Percentiles rank a stretch among this genome's conserved stretches.
Conservation (phyloP, 2,888 invertebrate genomes). For the Alloscopus bannaensis region DNA sequence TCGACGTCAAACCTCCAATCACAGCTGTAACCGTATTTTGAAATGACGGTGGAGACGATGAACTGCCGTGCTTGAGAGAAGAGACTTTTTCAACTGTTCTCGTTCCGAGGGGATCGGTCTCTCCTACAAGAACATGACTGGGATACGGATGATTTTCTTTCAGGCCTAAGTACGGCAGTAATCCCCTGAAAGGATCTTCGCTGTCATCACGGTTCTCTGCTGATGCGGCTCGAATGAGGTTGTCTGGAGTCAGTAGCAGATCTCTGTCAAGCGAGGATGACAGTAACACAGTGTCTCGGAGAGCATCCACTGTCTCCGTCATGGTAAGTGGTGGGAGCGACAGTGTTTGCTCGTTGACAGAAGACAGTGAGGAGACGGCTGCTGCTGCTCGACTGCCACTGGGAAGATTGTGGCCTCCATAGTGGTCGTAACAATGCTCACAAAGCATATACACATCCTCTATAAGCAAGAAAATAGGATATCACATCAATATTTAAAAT, state of each 20-base stretch:
- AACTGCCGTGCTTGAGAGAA: neutral
- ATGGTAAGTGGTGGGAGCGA: conserved; percentile 70
- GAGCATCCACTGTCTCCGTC: conserved; percentile 36
- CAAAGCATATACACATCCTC: conserved; percentile 76
- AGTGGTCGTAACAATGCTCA: conserved; percentile 77
- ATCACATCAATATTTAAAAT: no score
- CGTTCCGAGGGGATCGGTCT: conserved; percentile 79
- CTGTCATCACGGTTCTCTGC: conserved; percentile 25
- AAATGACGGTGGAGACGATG: neutral
- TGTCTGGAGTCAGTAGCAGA: conserved; percentile 41
- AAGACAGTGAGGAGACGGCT: conserved; percentile 6
- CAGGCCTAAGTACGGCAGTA: conserved; percentile 75
- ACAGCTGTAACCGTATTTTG: no score
- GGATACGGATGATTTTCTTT: conserved; percentile 76
- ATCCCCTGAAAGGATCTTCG: conserved; percentile 59
- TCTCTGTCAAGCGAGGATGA: conserved; percentile 11
- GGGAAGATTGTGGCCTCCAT: conserved; percentile 73
- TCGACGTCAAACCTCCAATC: no score
- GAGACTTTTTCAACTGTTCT: conserved; percentile 76
- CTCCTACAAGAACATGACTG: conserved; percentile 77
- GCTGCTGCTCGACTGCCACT: conserved; percentile 23
- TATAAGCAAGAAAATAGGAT: neutral
- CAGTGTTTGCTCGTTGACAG: conserved; percentile 65
- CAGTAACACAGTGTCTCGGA: conserved; percentile 2
- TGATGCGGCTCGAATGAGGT: conserved; percentile 34